Conservation (phyloP, 30 jellyfish, hydroid and myxozoan species). For the Cassiopea andromeda region DNA sequence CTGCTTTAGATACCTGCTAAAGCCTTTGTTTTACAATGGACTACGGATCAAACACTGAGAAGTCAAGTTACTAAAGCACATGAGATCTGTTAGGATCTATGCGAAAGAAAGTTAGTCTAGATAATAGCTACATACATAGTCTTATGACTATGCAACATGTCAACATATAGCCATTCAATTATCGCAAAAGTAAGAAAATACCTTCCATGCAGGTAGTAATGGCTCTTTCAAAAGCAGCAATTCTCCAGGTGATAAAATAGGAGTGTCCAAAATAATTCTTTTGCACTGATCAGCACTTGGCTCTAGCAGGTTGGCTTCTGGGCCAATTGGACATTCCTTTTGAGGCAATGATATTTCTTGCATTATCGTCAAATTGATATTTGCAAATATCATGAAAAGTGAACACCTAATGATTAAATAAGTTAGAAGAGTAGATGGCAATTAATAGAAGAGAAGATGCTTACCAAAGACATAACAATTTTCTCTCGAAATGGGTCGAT, state of each 20-base stretch:
- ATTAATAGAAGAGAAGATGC: background rate
- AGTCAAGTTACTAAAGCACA: background rate
- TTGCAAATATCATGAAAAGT: background rate
- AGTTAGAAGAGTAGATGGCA: background rate
- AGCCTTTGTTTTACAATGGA: background rate
- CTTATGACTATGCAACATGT: background rate
- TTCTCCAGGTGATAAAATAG: slow-evolving; percentile 69
- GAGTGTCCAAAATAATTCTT: slow-evolving; percentile 57
- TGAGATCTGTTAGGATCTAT: background rate
- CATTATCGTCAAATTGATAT: background rate
- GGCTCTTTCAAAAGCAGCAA: slow-evolving; percentile 35
- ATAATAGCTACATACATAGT: too few relatives aligned
- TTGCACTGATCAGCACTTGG: slow-evolving; percentile 80
- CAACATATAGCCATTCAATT: background rate
- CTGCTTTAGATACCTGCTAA: background rate
- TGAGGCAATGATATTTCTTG: background rate
- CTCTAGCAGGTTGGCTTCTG: slow-evolving; percentile 65
- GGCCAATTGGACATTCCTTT: slow-evolving; percentile 83
- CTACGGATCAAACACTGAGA: background rate
- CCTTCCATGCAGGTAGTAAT: slow-evolving; percentile 62
- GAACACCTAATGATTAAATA: background rate
- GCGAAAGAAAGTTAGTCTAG: background rate
- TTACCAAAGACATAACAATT: slow-evolving; percentile 79
- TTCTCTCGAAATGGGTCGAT: slow-evolving; percentile 82
- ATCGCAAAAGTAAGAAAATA: too few relatives aligned